A percentile compares a stretch with the other conserved stretches of the same genome.
Conservation (phyloP, 2,888 invertebrate genomes). For the Seira musarum region DNA sequence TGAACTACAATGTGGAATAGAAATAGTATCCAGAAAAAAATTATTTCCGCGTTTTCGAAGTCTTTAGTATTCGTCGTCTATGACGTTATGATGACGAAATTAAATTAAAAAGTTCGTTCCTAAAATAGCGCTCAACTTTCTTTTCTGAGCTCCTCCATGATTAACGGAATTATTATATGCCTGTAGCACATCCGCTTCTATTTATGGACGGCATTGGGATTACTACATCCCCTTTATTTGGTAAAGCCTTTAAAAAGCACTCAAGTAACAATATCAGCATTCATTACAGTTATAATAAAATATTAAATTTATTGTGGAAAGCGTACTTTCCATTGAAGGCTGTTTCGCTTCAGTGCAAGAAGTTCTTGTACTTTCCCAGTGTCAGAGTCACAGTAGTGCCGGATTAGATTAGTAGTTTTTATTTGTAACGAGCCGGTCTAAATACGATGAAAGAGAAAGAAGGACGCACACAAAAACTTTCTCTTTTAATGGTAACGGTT, state of each 20-base stretch:
- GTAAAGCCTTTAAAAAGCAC: constrained; percentile 10
- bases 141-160: background rate
- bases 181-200: background rate
- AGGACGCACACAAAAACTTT: constrained; percentile 44
- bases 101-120: too few species aligned
- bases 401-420: constrained; percentile 49
- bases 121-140: too few species aligned
- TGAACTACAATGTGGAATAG: too few species aligned
- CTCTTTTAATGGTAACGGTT: constrained; percentile 54
- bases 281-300: constrained; percentile 42
- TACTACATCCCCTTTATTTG: background rate
- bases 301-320: constrained; percentile 44
- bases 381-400: constrained; percentile 1
- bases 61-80: too few species aligned
- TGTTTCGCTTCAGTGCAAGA: background rate
- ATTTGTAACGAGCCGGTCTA: constrained; percentile 14
- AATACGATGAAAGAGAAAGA: constrained; percentile 21
- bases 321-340: background rate
- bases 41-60: too few species aligned
- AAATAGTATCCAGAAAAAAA: too few species aligned
- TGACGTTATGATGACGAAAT: too few species aligned
- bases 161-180: background rate
- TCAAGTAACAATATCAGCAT: constrained; percentile 46
- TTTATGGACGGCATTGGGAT: background rate
- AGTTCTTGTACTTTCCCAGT: background rate